These are phyloP conservation scores for Sycophila sp. DNA, from an alignment of 1,140 invertebrate species.

Conservation along the genomic window DNA sequence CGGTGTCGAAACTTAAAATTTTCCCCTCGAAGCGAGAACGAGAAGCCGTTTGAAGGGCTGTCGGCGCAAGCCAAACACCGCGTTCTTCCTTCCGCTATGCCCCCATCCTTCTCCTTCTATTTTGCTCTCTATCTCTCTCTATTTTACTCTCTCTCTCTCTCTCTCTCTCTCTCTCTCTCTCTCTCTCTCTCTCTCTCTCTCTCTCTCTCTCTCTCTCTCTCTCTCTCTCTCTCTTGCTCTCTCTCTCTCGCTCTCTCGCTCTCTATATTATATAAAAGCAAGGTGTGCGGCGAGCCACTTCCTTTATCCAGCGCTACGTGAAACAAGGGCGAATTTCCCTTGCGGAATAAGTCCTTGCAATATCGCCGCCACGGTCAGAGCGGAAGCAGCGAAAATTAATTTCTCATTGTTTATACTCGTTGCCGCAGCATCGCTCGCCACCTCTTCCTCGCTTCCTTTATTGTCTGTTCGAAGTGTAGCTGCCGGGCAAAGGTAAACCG, in stretches of 20 bases:
- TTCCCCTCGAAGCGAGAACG: no score
- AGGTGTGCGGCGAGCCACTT: not conserved
- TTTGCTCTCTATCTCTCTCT: no score
- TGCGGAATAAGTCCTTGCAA: not conserved
- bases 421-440: not conserved
- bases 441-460: not conserved
- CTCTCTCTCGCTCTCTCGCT: no score
- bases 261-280: not conserved
- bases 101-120: no score
- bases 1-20: no score
- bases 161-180: not conserved
- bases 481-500: no score
- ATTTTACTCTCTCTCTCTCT: no score
- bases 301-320: not conserved
- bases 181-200: no score
- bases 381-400: not conserved
- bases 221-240: no score
- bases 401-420: not conserved
- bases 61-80: not conserved
- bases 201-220: no score
- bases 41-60: no score
- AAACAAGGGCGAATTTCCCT: not conserved
- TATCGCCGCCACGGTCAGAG: not conserved
- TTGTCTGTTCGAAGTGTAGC: not conserved
- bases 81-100: not conserved